These are phyloP conservation scores for Trichonephila inaurata DNA, from an alignment of 1,140 invertebrate species.

Conservation along the genomic window DNA sequence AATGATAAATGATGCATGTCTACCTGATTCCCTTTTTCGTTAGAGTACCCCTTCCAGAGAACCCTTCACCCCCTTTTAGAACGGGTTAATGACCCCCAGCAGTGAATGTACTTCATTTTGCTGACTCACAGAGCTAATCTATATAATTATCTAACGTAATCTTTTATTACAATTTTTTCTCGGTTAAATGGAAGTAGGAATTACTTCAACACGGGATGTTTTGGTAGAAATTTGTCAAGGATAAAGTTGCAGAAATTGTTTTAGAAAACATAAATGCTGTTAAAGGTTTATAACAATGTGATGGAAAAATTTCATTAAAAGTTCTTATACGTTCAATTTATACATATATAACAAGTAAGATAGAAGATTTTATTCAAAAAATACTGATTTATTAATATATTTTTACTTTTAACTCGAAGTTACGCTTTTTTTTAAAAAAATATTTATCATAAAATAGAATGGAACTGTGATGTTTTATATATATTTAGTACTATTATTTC, in stretches of 20 bases:
- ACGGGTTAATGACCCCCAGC: slow-evolving; percentile 9
- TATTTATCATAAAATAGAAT: too few relatives aligned
- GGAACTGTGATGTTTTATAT: too few relatives aligned
- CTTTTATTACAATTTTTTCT: neutral
- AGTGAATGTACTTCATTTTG: neutral
- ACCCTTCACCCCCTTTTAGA: too few relatives aligned
- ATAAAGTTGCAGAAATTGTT: neutral
- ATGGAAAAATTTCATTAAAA: too few relatives aligned
- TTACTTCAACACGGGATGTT: neutral
- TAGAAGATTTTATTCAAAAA: too few relatives aligned
- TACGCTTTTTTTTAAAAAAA: too few relatives aligned
- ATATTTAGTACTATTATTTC: too few relatives aligned
- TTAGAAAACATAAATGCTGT: neutral
- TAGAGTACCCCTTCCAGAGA: neutral
- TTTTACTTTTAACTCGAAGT: too few relatives aligned
- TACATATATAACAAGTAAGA: too few relatives aligned
- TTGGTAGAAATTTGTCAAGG: neutral
- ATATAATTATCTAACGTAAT: neutral
- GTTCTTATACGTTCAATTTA: too few relatives aligned
- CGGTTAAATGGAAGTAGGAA: neutral
- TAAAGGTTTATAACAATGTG: too few relatives aligned
- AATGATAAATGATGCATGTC: slow-evolving; percentile 2
- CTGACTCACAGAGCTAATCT: neutral
- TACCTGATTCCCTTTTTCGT: neutral
- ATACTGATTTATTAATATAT: too few relatives aligned